phyloP scores from a whole-genome alignment of 2,113 vertebrate species.

The Todiramphus chloris region DNA sequence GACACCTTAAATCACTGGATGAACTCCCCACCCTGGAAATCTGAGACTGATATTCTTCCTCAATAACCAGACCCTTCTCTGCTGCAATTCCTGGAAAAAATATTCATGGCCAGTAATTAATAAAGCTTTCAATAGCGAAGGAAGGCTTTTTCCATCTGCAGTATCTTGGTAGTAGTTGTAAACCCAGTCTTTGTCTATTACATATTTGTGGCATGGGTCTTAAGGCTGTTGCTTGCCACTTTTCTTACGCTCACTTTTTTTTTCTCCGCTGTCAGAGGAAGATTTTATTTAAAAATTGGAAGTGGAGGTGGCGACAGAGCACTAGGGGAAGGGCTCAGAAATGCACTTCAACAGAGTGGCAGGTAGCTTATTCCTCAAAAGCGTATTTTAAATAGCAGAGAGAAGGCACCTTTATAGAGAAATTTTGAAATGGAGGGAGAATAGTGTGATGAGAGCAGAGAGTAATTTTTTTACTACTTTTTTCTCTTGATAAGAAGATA shows the following conservation, averaged over 20 bases:
- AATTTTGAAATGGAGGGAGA: not conserved
- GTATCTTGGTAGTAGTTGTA: not conserved
- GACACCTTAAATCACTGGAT: not conserved
- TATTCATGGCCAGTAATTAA: not conserved
- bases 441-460: not conserved
- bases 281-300: not conserved
- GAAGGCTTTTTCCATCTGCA: not conserved
- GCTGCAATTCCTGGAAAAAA: not conserved
- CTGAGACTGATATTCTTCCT: not conserved
- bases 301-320: not conserved
- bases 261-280: not conserved
- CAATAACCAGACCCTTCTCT: not conserved
- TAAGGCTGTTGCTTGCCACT: not conserved
- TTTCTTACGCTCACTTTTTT: not conserved
- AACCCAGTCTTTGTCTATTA: not conserved
- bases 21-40: not conserved
- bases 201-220: fast-evolving
- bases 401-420: not conserved
- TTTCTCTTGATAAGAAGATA: not conserved
- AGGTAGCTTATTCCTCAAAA: not conserved
- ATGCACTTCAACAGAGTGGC: not conserved
- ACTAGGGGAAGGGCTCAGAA: not conserved
- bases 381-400: not conserved
- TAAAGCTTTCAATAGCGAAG: not conserved
- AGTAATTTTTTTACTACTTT: not conserved